Base-by-base conservation (phyloP, 2,888 invertebrate species). In the Pollenia amentaria region DNA sequence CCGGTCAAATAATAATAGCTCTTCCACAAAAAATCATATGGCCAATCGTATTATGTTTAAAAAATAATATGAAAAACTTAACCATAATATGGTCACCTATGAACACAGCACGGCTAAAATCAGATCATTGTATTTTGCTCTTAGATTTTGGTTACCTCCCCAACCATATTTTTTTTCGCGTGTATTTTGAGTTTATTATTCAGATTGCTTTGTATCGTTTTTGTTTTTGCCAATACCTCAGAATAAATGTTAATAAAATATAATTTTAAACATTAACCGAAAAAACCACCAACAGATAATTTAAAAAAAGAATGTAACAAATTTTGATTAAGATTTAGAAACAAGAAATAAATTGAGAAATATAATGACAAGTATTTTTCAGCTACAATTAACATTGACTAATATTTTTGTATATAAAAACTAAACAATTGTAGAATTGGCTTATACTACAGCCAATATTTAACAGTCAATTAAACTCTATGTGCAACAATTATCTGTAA, bases 401-500 rank as follows among this genome's bases (percentile, higher is more conserved):
- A 51, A 70, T 48, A n/a, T n/a, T 1, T n/a, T 48, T 46, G 18
- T 48, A 6, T 42, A 11, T 42, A 21, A 7, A 38, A 51, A 14
- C 57, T 72, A 4, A 72, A 16, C 12, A 51, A 65, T 38, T 64
- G 14, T 69, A 40, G 55, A n/a, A n/a, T n/a, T n/a, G n/a, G n/a
- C n/a, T n/a, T n/a, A n/a, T n/a, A n/a, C n/a, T n/a, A n/a, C n/a
- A 60, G 18, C 60, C 51, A 62, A 62, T 62, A 76, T 82, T 84
- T 78, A 73, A 65, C 72, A 65, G 57, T 78, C 57, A 78, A 84
- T 84, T 51, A 78, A 84, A 42, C 11, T 78, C 65, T 57, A 72
- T 84, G 84, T 73, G 77, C 62, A 16, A n/a, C 46, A 65, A 85
- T 85, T 85, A 73, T 57, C 46, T 44, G 51, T 76, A 79, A 83